These are phyloP conservation scores for Tupiocoris notatus DNA, from an alignment of 2,888 invertebrate species.

Conservation along the genomic window DNA sequence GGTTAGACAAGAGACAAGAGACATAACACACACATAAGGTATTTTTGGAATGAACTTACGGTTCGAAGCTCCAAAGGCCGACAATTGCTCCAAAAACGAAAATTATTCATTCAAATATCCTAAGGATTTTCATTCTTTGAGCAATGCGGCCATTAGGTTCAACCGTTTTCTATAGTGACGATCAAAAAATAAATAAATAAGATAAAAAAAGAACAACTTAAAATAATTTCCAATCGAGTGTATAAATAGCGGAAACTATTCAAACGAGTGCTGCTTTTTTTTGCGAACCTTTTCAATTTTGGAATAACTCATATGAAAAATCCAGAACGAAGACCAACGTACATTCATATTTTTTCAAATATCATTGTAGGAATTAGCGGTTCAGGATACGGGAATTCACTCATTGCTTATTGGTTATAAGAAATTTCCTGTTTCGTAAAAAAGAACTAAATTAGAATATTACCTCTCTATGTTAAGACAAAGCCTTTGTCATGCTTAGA, in stretches of 20 bases:
- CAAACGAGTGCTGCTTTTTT: not conserved
- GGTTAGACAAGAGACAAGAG: conserved; percentile 49
- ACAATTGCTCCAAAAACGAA: not conserved
- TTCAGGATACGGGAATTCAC: no score
- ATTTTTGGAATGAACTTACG: conserved; percentile 30
- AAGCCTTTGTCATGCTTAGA: no score
- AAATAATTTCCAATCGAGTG: not conserved
- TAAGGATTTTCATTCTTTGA: not conserved
- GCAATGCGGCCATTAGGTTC: not conserved
- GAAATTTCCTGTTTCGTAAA: no score
- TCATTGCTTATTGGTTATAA: no score
- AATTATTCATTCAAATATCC: not conserved
- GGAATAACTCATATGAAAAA: no score
- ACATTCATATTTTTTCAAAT: no score
- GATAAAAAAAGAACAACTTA: not conserved
- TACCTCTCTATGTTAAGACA: no score
- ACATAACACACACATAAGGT: conserved; percentile 48
- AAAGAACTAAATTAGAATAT: no score
- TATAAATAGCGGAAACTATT: not conserved
- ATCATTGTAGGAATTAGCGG: no score
- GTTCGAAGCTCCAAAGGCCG: not conserved
- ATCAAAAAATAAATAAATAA: not conserved
- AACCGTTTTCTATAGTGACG: not conserved
- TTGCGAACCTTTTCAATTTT: no score
- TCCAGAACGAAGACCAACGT: no score